A percentile compares a stretch with the other conserved stretches of the same genome.
Conservation (phyloP, 2,888 invertebrate genomes). For the Rutpela maculata region DNA sequence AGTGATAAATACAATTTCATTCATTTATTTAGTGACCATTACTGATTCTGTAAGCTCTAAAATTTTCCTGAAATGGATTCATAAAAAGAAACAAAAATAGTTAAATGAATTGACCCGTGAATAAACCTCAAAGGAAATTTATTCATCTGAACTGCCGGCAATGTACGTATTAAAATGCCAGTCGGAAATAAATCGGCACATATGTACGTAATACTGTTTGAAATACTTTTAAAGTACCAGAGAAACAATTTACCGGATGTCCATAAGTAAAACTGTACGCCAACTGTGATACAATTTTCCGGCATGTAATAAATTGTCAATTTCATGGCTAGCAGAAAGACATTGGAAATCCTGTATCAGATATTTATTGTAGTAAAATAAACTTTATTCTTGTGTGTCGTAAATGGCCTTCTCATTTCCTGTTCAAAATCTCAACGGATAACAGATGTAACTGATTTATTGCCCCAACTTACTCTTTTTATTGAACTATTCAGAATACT, state of each 20-base stretch:
- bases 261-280: slow-evolving; percentile 30
- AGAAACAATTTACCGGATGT: slow-evolving; percentile 8
- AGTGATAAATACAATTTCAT: no score
- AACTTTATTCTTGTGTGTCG: slow-evolving; percentile 23
- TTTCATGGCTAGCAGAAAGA: slow-evolving; percentile 16
- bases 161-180: not conserved
- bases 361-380: slow-evolving; percentile 32
- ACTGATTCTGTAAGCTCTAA: not conserved
- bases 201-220: not conserved
- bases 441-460: slow-evolving; percentile 32
- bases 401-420: slow-evolving; percentile 8
- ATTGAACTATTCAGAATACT: not conserved
- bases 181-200: not conserved
- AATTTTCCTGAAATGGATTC: not conserved
- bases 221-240: not conserved
- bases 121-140: not conserved
- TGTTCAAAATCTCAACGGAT: slow-evolving; percentile 15
- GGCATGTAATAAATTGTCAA: slow-evolving; percentile 30
- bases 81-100: not conserved
- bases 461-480: not conserved
- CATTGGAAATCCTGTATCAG: slow-evolving; percentile 29
- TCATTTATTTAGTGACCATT: no score
- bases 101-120: not conserved
- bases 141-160: not conserved
- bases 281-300: slow-evolving; percentile 21